phyloP scores from a whole-genome alignment of 2,113 vertebrate genomes.

The Atractosteus spatula region DNA sequence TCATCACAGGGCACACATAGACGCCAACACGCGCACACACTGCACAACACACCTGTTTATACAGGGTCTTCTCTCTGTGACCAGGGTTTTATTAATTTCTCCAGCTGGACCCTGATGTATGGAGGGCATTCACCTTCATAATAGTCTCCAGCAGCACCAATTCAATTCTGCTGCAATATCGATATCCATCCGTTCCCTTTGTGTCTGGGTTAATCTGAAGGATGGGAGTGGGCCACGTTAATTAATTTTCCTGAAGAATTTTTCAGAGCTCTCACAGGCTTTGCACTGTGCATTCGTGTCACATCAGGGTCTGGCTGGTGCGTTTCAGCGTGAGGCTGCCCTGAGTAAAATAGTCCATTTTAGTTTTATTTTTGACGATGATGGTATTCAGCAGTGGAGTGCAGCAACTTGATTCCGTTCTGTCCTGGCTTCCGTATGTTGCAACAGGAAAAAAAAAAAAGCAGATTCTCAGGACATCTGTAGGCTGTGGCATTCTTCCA shows the following conservation, averaged over 20 bases:
- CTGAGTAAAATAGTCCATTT: constrained; percentile 3
- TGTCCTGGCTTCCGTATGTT: background rate
- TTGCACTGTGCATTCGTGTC: constrained; percentile 8
- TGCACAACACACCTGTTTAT: too few species aligned
- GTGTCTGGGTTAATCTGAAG: background rate
- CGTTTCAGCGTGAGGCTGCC: constrained; percentile 5
- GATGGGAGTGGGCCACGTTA: background rate
- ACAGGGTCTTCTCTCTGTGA: too few species aligned
- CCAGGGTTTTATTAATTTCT: too few species aligned
- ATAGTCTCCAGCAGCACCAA: too few species aligned
- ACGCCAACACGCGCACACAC: too few species aligned
- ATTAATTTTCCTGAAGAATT: constrained; percentile 21
- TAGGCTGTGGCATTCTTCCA: constrained; percentile 53
- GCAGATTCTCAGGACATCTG: constrained; percentile 53
- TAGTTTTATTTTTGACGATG: constrained; percentile 52
- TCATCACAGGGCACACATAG: too few species aligned
- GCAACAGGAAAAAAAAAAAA: constrained; percentile 30
- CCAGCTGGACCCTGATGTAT: too few species aligned
- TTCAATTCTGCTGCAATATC: background rate
- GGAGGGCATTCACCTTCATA: too few species aligned
- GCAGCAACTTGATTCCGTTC: constrained; percentile 4
- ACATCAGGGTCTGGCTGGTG: background rate
- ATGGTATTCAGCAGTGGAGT: constrained; percentile 51
- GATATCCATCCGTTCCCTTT: background rate
- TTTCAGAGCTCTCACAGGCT: background rate